Evolutionary conservation across 2,113 vertebrate species (phyloP), one percentile per base, ranked within the genome.

Genomic region (Hypomesus transpacificus): DNA sequence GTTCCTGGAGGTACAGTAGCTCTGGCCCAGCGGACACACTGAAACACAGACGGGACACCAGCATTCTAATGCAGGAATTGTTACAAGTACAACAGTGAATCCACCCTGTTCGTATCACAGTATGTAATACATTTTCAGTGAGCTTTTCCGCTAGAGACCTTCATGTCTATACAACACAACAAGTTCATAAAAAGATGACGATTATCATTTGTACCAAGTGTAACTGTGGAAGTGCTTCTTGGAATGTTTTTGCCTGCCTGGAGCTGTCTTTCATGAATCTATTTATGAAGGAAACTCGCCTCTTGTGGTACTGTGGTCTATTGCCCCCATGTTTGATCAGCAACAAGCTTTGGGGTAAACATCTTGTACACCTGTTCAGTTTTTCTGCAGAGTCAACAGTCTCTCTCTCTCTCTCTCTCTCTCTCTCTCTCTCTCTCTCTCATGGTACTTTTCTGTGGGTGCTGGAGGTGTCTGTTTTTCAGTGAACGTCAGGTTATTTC

Each of bases 1-100:
- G 79, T 79, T 83, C 74, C 74, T 79, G 21, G 74, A 68, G 80
- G 80, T 85, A 79, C 76, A 75, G 84, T 85, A 77, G 77, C 76
- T 77, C 67, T 3, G 18, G 75, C 64, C 68, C 74, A 64, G 56
- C 3, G 57, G 20, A 21, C 16, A 56, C 16, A 56, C 16, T 18
- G n/a, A 56, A 16, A 67, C 24, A 46, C 39, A 46, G 22, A 24
- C 71, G 59, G 56, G 16, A 28, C 22, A 34, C 18, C 14, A 14
- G 46, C 11, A 52, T 5, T 59, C 63, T 66, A 28, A 72, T 26
- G 46, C 39, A 46, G 39, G 39, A 46, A 46, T 7, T 9, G 39
- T 26, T 26, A 26, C 2, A 26, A 26, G 24, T 26, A 46, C 39
- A 5, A 34, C 6, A 34, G 4, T 34, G 31, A 34, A 34, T 34